A percentile compares a stretch with the other conserved stretches of the same genome.
Evolutionary conservation across 2,797 vertebrate genomes (phyloP).

Genomic region (Crocodylus rhombifer): DNA sequence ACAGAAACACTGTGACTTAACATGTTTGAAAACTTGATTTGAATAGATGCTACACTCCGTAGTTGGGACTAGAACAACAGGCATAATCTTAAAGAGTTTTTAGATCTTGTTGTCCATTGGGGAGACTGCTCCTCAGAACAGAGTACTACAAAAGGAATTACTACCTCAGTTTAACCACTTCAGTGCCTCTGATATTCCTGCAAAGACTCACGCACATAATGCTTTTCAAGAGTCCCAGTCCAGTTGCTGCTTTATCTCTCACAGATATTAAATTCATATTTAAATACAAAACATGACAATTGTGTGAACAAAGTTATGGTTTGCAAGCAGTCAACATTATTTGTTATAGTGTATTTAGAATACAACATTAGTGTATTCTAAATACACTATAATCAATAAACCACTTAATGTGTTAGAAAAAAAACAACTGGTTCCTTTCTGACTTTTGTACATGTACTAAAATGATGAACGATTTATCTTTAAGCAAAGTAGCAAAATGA

Average conservation of each 20-base stretch:
- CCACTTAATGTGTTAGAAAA: background rate
- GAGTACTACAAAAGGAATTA: background rate
- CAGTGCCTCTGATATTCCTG: background rate
- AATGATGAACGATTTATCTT: background rate
- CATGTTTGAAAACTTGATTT: background rate
- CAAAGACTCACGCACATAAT: too few species aligned
- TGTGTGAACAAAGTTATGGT: background rate
- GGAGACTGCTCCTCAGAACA: background rate
- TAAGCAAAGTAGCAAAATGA: background rate
- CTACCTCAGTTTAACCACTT: background rate
- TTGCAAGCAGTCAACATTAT: background rate
- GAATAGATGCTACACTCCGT: background rate
- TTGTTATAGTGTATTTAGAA: too few species aligned
- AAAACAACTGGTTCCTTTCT: background rate
- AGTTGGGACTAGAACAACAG: background rate
- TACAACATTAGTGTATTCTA: too few species aligned
- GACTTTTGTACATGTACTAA: background rate
- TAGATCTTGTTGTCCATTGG: conserved; percentile 3
- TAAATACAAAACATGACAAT: background rate
- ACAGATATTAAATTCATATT: background rate
- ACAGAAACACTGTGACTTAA: background rate
- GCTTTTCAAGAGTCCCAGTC: too few species aligned
- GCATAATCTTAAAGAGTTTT: background rate
- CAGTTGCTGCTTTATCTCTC: background rate
- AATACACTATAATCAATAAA: background rate